Conservation (phyloP, 2,888 invertebrate genomes). For the Synanthedon myopaeformis region DNA sequence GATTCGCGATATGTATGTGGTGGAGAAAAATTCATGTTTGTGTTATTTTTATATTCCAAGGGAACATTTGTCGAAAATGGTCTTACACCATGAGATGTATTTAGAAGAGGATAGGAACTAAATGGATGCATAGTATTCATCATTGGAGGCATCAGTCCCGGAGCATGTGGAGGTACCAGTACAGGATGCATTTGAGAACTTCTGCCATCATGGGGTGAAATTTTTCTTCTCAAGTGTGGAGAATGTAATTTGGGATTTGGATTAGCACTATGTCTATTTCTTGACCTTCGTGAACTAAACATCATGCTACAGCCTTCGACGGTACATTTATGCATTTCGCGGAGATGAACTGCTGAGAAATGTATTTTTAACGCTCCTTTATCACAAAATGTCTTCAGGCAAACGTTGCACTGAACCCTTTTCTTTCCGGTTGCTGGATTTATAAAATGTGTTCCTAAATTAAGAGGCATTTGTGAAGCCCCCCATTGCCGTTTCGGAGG, state of each 20-base stretch:
- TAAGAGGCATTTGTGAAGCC: constrained; percentile 80
- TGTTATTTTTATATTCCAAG: constrained; percentile 59
- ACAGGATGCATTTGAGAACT: constrained; percentile 89
- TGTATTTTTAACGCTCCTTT: constrained; percentile 99
- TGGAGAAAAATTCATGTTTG: constrained; percentile 40
- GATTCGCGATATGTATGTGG: constrained; percentile 43
- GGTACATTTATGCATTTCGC: constrained; percentile 99
- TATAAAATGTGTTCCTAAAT: constrained; percentile 89
- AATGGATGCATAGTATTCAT: constrained; percentile 81
- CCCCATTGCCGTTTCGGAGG: constrained; percentile 86
- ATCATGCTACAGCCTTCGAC: constrained; percentile 99
- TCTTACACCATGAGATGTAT: constrained; percentile 75
- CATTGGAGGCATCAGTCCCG: constrained; percentile 75
- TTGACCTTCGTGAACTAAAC: constrained; percentile 95
- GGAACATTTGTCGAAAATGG: constrained; percentile 63
- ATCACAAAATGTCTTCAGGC: constrained; percentile 99
- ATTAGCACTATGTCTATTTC: constrained; percentile 97
- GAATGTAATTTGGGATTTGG: constrained; percentile 98
- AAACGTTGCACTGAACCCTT: constrained; percentile 97
- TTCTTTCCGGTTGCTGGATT: constrained; percentile 96
- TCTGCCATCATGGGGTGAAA: constrained; percentile 93
- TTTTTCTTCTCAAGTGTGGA: constrained; percentile 92
- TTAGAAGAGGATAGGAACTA: constrained; percentile 81
- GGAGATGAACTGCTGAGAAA: constrained; percentile 97
- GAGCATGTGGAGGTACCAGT: constrained; percentile 77